Evolutionary conservation across 2,797 vertebrate species (phyloP).

Genomic region (Notoglanidium macrostoma): DNA sequence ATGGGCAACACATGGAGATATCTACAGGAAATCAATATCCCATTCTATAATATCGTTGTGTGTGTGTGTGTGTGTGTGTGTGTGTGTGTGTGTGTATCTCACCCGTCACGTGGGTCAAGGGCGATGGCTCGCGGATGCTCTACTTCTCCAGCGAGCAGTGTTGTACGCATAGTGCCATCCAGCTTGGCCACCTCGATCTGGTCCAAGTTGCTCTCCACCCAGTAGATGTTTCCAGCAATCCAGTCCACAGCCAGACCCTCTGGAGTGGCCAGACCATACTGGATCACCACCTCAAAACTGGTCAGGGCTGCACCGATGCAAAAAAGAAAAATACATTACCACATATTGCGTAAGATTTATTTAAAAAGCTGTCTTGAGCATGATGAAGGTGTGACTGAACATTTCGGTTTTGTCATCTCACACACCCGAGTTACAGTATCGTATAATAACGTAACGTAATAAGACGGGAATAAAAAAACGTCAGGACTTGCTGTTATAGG

Average conservation of each 20-base stretch:
- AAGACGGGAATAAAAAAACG: background rate
- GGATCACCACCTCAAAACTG: conserved; percentile 97
- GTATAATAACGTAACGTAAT: background rate
- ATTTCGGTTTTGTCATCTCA: background rate
- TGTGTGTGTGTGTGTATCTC: conserved; percentile 51
- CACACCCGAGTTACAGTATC: background rate
- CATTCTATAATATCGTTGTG: too few species aligned
- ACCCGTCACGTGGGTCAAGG: conserved; percentile 94
- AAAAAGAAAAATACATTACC: background rate
- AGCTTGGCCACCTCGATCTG: conserved; percentile 98
- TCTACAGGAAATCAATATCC: background rate
- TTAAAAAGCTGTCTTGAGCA: background rate
- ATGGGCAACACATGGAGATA: background rate
- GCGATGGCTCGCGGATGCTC: conserved; percentile 95
- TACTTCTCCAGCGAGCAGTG: conserved; percentile 92
- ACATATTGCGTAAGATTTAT: background rate
- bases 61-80: background rate
- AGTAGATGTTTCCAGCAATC: conserved; percentile 99
- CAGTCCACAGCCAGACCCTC: conserved; percentile 97
- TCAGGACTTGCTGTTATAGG: background rate
- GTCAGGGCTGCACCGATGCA: conserved; percentile 81
- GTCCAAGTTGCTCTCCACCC: conserved; percentile 98
- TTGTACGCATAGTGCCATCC: conserved; percentile 93
- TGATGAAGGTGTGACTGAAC: background rate
- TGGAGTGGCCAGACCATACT: conserved; percentile 92